These are phyloP conservation scores for Pectinophora gossypiella DNA, from an alignment of 1,140 invertebrate species.

Conservation along the genomic window DNA sequence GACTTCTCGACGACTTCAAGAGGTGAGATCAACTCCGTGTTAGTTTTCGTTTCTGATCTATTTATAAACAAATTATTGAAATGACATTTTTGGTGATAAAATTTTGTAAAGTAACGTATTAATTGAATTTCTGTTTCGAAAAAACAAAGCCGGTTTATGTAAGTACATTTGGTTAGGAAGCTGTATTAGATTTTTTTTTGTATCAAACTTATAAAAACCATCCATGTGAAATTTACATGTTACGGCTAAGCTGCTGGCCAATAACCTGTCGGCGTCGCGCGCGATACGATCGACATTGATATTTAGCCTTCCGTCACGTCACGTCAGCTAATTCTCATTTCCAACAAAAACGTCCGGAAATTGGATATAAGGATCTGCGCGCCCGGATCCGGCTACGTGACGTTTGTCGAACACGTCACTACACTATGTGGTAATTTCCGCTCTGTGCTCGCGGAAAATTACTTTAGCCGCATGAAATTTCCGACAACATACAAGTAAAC, in stretches of 20 bases:
- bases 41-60: not conserved
- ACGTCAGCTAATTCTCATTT: constrained; percentile 71
- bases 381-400: constrained; percentile 70
- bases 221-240: too few relatives aligned
- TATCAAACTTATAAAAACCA: too few relatives aligned
- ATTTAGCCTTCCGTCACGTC: constrained; percentile 62
- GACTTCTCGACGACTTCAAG: constrained; percentile 49
- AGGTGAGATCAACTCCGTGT: constrained; percentile 8
- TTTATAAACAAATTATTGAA: too few relatives aligned
- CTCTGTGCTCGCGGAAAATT: constrained; percentile 69
- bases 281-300: constrained; percentile 41
- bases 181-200: too few relatives aligned
- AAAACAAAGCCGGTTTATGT: too few relatives aligned
- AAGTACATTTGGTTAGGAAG: too few relatives aligned
- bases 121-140: too few relatives aligned
- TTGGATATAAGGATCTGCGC: constrained; percentile 74
- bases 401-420: constrained; percentile 74
- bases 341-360: constrained; percentile 72
- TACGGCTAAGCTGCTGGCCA: too few relatives aligned
- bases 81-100: too few relatives aligned
- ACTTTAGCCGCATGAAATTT: constrained; percentile 73
- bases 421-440: constrained; percentile 75
- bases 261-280: constrained; percentile 5
- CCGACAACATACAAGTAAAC: constrained; percentile 53
- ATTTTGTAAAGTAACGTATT: too few relatives aligned